Evolutionary conservation across 2,888 invertebrate species (phyloP).

Genomic region (Encarsia formosa): DNA sequence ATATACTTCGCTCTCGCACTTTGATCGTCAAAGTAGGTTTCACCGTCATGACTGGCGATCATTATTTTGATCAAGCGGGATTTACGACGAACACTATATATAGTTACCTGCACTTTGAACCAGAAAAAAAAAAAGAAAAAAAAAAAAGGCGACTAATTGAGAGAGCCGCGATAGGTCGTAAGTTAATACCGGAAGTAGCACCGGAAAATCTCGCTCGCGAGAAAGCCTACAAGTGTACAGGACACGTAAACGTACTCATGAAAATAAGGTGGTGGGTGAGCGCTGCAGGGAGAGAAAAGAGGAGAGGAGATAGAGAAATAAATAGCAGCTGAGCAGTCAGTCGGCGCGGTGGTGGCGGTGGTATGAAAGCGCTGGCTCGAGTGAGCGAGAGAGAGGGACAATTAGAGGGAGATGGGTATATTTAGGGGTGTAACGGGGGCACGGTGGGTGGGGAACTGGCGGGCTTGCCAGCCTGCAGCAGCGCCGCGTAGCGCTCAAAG

Average conservation of each 20-base stretch:
- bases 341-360: not conserved
- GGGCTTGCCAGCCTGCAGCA: constrained; percentile 4
- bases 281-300: constrained; percentile 4
- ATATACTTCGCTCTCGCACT: constrained; percentile 15
- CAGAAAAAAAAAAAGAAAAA: too few species aligned
- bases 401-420: constrained; percentile 16
- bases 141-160: constrained; percentile 9
- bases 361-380: not conserved
- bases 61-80: too few species aligned
- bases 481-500: not conserved
- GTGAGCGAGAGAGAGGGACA: constrained; percentile 1
- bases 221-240: too few species aligned
- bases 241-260: too few species aligned
- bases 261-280: not conserved
- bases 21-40: constrained; percentile 13
- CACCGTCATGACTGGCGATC: too few species aligned
- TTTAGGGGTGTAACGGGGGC: constrained; percentile 27
- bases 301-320: constrained; percentile 7
- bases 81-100: too few species aligned
- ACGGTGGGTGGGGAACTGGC: constrained; percentile 8
- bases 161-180: not conserved
- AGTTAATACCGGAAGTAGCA: too few species aligned
- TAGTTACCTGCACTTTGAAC: too few species aligned
- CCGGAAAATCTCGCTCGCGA: too few species aligned
- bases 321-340: constrained; percentile 1